These are phyloP conservation scores for Thamnophis sirtalis DNA, from an alignment of 2,113 vertebrate species.

Conservation along the genomic window DNA sequence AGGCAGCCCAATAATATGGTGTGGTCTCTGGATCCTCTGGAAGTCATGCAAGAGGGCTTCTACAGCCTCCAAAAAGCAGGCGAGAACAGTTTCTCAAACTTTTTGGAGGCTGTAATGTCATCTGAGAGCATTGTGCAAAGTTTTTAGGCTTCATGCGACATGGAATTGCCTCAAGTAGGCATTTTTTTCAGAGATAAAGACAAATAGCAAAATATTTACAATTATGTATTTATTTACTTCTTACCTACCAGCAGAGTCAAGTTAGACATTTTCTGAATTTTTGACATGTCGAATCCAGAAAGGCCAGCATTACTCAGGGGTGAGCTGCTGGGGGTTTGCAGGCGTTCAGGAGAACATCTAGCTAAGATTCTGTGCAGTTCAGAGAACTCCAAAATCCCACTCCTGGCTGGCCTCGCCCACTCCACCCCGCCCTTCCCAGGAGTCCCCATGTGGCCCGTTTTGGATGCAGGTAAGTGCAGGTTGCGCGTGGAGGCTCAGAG, in stretches of 20 bases:
- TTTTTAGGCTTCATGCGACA: not conserved
- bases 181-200: not conserved
- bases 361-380: too few relatives aligned
- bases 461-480: too few relatives aligned
- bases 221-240: not conserved
- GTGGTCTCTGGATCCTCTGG: not conserved
- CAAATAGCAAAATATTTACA: not conserved
- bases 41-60: not conserved
- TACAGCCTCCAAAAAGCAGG: not conserved
- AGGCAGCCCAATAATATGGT: not conserved
- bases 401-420: too few relatives aligned
- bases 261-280: not conserved
- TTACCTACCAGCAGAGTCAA: not conserved
- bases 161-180: not conserved
- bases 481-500: too few relatives aligned
- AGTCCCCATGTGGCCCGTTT: too few relatives aligned
- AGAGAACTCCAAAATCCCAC: too few relatives aligned
- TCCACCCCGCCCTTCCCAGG: too few relatives aligned
- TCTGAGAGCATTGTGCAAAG: not conserved
- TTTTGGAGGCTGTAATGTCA: not conserved
- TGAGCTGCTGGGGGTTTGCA: too few relatives aligned
- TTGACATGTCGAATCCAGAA: not conserved
- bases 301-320: not conserved
- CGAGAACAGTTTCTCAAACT: not conserved
- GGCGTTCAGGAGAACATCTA: too few relatives aligned